These are phyloP conservation scores for Ataeniobius toweri DNA, from an alignment of 2,797 vertebrate species.

Conservation along the genomic window DNA sequence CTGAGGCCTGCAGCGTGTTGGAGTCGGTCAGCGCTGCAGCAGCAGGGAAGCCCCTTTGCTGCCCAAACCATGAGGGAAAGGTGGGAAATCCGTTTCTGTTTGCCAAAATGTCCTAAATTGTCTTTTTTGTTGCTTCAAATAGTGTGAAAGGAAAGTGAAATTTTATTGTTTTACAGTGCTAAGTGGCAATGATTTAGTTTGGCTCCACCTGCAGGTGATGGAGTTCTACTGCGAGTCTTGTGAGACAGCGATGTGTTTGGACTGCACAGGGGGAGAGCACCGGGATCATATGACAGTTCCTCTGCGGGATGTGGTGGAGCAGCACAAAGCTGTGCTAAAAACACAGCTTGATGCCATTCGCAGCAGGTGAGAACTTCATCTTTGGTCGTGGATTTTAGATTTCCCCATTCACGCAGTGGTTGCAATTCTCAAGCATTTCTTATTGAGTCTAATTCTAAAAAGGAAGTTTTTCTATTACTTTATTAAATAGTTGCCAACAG, in stretches of 20 bases:
- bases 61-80: slow-evolving; percentile 89
- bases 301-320: slow-evolving; percentile 89
- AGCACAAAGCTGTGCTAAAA: slow-evolving; percentile 91
- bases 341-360: slow-evolving; percentile 90
- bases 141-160: background rate
- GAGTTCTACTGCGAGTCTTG: slow-evolving; percentile 96
- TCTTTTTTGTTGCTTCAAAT: background rate
- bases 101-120: background rate
- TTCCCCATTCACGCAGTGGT: slow-evolving; percentile 14
- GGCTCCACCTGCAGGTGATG: slow-evolving; percentile 87
- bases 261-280: slow-evolving; percentile 91
- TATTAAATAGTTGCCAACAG: too few species aligned
- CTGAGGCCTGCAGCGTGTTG: slow-evolving; percentile 80
- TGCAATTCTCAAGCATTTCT: slow-evolving; percentile 17
- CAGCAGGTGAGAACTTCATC: slow-evolving; percentile 77
- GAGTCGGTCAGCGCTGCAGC: slow-evolving; percentile 86
- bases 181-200: slow-evolving; percentile 5
- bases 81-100: slow-evolving; percentile 47
- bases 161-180: background rate
- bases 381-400: slow-evolving; percentile 10
- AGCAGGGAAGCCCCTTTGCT: slow-evolving; percentile 89
- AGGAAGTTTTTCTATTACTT: background rate
- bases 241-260: slow-evolving; percentile 94
- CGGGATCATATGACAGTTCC: slow-evolving; percentile 91
- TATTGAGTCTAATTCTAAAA: slow-evolving; percentile 11